Evolutionary conservation across 2,113 vertebrate genomes (phyloP).

Genomic region (Chitala chitala): DNA sequence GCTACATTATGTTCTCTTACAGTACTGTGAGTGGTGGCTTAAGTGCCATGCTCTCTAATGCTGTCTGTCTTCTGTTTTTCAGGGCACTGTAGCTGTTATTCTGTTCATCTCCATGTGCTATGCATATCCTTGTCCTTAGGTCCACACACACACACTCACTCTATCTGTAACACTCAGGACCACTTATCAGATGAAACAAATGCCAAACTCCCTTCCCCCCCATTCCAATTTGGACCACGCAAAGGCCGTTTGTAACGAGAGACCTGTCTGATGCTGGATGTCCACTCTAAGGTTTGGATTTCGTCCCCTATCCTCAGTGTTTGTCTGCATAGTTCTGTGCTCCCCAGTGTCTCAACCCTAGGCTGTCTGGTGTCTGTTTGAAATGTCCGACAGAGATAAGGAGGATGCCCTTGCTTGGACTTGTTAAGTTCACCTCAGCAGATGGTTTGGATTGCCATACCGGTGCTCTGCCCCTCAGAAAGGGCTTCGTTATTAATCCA

Average conservation of each 20-base stretch:
- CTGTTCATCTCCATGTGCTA: background rate
- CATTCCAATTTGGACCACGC: background rate
- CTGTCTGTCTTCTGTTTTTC: background rate
- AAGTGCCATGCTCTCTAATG: no score
- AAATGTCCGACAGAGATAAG: background rate
- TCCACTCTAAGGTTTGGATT: background rate
- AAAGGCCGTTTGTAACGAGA: background rate
- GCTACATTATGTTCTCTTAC: no score
- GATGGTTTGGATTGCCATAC: background rate
- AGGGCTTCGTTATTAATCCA: conserved; percentile 20
- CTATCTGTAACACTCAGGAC: background rate
- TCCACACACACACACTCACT: background rate
- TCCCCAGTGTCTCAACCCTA: background rate
- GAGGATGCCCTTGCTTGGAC: background rate
- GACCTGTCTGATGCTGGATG: background rate
- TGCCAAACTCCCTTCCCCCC: background rate
- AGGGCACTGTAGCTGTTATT: no score
- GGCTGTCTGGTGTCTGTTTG: background rate
- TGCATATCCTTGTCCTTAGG: background rate
- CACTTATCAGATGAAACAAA: background rate
- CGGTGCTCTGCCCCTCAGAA: background rate
- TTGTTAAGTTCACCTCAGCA: background rate
- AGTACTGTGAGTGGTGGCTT: no score
- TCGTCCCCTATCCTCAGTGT: no score
- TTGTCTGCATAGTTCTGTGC: no score